phyloP scores from a whole-genome alignment of 2,888 invertebrate species.

The Tupiocoris notatus region DNA sequence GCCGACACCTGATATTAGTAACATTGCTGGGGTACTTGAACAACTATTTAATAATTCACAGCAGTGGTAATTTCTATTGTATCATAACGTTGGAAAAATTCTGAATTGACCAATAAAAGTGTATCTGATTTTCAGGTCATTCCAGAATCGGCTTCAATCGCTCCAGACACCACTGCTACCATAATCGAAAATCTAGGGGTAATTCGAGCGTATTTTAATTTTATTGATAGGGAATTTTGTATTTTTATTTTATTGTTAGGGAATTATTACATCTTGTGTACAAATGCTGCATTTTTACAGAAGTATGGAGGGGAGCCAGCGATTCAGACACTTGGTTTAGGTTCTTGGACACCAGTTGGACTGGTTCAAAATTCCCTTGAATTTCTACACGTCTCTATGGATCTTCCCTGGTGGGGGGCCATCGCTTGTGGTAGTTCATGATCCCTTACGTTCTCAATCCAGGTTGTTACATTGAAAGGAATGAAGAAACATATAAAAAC shows the following conservation, averaged over 20 bases:
- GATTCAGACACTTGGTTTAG: constrained; percentile 77
- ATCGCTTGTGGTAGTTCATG: constrained; percentile 70
- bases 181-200: constrained; percentile 22
- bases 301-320: constrained; percentile 66
- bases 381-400: constrained; percentile 73
- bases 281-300: background rate
- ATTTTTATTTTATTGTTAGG: background rate
- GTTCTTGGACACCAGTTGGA: constrained; percentile 79
- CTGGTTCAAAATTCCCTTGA: constrained; percentile 78
- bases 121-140: no score
- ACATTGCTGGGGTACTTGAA: background rate
- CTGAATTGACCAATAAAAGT: no score
- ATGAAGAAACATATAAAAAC: no score
- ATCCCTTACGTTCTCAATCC: no score
- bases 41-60: background rate
- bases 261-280: background rate
- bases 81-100: no score
- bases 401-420: constrained; percentile 91
- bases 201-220: no score
- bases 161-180: constrained; percentile 1
- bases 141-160: background rate
- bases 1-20: background rate
- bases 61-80: background rate
- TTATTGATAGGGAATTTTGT: background rate
- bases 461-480: no score